Base-by-base conservation (phyloP, 2,797 vertebrate genomes). In the Neoniphon sammara region DNA sequence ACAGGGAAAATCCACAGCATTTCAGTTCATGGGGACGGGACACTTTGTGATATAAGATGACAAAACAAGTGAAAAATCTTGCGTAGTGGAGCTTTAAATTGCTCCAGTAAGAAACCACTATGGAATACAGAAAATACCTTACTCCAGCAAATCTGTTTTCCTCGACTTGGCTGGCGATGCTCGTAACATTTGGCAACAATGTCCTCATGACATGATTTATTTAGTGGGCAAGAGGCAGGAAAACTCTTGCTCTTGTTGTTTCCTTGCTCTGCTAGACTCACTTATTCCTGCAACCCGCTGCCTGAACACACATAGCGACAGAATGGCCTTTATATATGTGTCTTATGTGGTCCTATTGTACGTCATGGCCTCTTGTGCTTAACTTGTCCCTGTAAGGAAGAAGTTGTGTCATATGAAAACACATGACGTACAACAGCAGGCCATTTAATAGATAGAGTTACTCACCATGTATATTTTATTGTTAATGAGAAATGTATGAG, bases 171-270 rank as follows among this genome's bases (percentile, higher is more conserved):
- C 62, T 81, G 81, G 80, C 64, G 67, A 9, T 44, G 63, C 70
- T 83, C 4, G 2, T 63, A 66, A 77, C 55, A 36, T 80, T 80
- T 64, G 80, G 58, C 21, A 85, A 75, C 70, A 34, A 73, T 87
- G 78, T 86, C 73, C 82, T 89, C 86, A 83, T 85, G 80, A 85
- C 85, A 83, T 73, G 71, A 82, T 85, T 80, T n/a, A 84, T 81
- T 88, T 67, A 59, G 59, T 1, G 53, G 70, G 75, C 68, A 82
- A 61, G 72, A 79, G 81, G 67, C 77, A 73, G 80, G 69, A 90
- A 85, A 68, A 78, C 79, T 74, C 80, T 80, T 69, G 78, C 66
- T 66, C 69, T 87, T 78, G 71, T 87, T 82, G 75, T 83, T 77
- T 30, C 12, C 31, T 75, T 1, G n/a, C 58, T 57, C 30, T 50